Evolutionary conservation across 1,140 invertebrate genomes (phyloP).

Genomic region (Fopius arisanus): DNA sequence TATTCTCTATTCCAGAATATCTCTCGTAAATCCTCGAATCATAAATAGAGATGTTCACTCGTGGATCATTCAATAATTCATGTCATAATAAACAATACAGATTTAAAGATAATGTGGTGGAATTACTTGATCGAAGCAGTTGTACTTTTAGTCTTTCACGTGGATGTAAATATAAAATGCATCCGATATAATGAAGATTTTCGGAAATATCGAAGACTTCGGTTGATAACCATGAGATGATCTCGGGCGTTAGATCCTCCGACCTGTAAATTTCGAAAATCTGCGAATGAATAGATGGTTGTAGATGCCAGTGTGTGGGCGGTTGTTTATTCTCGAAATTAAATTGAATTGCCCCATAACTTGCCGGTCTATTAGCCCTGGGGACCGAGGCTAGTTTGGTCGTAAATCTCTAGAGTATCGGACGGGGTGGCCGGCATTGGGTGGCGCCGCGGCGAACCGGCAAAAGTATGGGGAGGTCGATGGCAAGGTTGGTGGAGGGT

Average conservation of each 20-base stretch:
- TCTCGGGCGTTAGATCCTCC: background rate
- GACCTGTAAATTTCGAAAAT: constrained; percentile 25
- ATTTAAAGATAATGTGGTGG: no score
- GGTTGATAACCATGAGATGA: background rate
- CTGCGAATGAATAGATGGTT: constrained; percentile 51
- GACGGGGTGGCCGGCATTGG: constrained; percentile 41
- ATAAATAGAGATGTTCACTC: no score
- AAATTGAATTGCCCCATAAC: constrained; percentile 62
- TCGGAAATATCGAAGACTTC: background rate
- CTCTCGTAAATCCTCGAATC: no score
- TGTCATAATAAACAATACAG: no score
- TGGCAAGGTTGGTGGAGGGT: background rate
- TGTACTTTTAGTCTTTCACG: no score
- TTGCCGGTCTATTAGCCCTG: constrained; percentile 59
- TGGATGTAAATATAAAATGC: no score
- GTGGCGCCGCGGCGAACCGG: constrained; percentile 25
- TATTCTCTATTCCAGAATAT: no score
- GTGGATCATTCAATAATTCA: no score
- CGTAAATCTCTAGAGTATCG: constrained; percentile 60
- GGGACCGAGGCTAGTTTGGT: constrained; percentile 56
- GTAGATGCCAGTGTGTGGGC: constrained; percentile 37
- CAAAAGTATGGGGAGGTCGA: no score
- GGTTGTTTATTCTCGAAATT: constrained; percentile 61
- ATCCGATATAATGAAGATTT: background rate
- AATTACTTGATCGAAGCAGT: no score